phyloP scores from a whole-genome alignment of 2,888 invertebrate genomes.

The Ochropacha duplaris region DNA sequence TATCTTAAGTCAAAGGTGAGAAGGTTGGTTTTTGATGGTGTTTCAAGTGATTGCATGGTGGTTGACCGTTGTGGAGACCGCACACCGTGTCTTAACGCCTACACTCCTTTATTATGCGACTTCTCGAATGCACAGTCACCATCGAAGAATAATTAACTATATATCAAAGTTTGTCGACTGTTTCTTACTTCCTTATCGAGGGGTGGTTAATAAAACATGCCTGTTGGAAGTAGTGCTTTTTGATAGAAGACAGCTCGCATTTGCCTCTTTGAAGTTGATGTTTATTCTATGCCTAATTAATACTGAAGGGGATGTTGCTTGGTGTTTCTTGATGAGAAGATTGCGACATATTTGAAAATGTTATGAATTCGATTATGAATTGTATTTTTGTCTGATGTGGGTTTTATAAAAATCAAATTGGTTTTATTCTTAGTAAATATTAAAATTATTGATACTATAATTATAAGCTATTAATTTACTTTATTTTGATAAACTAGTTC shows the following conservation, averaged over 20 bases:
- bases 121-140: slow-evolving; percentile 45
- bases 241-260: not conserved
- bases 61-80: slow-evolving; percentile 64
- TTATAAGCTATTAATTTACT: too few relatives aligned
- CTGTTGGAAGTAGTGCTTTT: not conserved
- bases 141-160: slow-evolving; percentile 51
- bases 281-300: not conserved
- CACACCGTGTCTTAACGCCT: slow-evolving; percentile 69
- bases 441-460: too few relatives aligned
- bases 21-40: slow-evolving; percentile 34
- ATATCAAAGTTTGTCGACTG: slow-evolving; percentile 36
- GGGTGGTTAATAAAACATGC: slow-evolving; percentile 26
- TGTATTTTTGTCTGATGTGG: too few relatives aligned
- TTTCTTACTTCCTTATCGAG: slow-evolving; percentile 19
- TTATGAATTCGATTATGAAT: too few relatives aligned
- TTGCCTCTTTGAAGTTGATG: not conserved
- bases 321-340: not conserved
- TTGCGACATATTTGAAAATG: not conserved
- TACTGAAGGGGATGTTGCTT: not conserved
- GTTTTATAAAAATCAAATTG: too few relatives aligned
- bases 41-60: slow-evolving; percentile 25
- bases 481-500: too few relatives aligned
- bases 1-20: slow-evolving; percentile 19
- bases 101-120: slow-evolving; percentile 60
- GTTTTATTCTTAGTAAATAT: too few relatives aligned